Percentiles rank a stretch among this genome's conserved stretches.
Conservation (phyloP, 2,797 vertebrate genomes). For the Premnoplex brunnescens region DNA sequence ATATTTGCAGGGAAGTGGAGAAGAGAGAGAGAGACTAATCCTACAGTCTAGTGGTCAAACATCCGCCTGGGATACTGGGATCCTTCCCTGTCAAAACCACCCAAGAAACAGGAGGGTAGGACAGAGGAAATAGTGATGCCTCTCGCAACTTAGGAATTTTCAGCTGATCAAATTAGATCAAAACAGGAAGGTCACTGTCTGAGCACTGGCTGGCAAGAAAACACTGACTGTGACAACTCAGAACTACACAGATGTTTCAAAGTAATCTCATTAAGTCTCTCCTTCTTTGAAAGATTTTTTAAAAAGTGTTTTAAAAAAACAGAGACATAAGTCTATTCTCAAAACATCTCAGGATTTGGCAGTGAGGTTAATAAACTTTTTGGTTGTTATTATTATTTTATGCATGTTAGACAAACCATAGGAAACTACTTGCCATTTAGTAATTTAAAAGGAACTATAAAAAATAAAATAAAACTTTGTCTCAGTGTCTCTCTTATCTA, state of each 20-base stretch:
- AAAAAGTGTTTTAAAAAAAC: neutral
- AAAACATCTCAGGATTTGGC: neutral
- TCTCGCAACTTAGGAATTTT: neutral
- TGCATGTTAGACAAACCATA: neutral
- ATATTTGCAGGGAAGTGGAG: neutral
- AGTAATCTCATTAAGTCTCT: neutral
- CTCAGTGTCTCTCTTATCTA: neutral
- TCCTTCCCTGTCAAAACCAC: slow-evolving; percentile 3
- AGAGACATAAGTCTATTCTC: neutral
- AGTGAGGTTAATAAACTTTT: neutral
- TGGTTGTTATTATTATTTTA: neutral
- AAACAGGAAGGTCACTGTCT: neutral
- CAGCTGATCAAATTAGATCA: neutral
- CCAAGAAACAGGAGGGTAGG: neutral
- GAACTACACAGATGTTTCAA: neutral
- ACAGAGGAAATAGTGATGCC: neutral
- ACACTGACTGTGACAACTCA: neutral
- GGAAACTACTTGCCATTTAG: neutral
- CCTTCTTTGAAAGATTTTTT: neutral
- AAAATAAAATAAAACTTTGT: neutral
- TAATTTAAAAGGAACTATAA: neutral
- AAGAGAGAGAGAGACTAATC: neutral
- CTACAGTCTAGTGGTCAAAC: slow-evolving; percentile 26
- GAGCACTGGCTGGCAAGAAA: neutral
- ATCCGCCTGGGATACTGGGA: neutral